Evolutionary conservation across 2,113 vertebrate genomes (phyloP).

Genomic region (Xerus inauris): DNA sequence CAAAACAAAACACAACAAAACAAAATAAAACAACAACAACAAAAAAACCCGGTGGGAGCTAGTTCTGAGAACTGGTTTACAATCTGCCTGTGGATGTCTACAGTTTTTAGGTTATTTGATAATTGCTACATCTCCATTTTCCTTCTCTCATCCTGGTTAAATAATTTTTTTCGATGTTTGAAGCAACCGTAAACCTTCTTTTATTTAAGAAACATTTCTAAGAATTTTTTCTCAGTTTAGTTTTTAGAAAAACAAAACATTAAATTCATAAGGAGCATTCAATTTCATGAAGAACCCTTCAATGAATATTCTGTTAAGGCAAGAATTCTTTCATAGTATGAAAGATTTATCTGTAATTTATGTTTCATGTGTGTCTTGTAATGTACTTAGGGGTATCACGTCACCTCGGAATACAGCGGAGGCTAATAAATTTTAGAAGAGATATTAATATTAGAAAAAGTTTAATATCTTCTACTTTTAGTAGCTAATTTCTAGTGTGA

Average conservation of each 20-base stretch:
- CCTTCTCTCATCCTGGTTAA: neutral
- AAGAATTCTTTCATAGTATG: constrained; percentile 36
- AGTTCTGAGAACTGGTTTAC: neutral
- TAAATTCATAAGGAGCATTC: constrained; percentile 29
- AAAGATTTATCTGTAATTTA: neutral
- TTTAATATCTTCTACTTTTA: neutral
- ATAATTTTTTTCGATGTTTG: neutral
- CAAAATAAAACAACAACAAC: neutral
- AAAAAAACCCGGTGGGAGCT: too few relatives aligned
- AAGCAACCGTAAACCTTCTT: neutral
- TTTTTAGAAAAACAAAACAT: constrained; percentile 43
- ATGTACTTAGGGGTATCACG: neutral
- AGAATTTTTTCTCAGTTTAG: constrained; percentile 37
- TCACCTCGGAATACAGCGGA: neutral
- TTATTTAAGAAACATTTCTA: constrained; percentile 51
- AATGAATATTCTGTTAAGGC: constrained; percentile 37
- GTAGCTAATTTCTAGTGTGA: constrained; percentile 44
- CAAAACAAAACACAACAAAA: neutral
- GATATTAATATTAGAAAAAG: neutral
- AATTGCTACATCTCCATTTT: constrained; percentile 20
- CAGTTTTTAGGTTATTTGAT: constrained; percentile 19
- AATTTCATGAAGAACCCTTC: constrained; percentile 51
- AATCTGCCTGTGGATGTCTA: neutral
- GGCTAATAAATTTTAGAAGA: neutral
- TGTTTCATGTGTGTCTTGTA: neutral